A percentile compares a stretch with the other conserved stretches of the same genome.
Evolutionary conservation across 2,113 vertebrate genomes (phyloP).

Genomic region (Elgaria multicarinata): DNA sequence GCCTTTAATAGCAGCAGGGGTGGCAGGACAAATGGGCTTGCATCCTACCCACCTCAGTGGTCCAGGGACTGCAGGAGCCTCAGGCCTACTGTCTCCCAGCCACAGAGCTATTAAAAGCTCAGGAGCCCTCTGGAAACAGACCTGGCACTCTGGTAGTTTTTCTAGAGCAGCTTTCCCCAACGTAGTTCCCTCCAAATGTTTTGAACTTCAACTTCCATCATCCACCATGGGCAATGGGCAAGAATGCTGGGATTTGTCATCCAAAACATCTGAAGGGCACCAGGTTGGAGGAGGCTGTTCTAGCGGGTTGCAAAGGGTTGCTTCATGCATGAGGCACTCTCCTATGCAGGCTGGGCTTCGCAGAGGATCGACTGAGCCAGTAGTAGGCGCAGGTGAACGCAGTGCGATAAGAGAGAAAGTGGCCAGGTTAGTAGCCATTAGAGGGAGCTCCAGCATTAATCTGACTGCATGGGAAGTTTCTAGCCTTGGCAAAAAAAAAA

Average conservation of each 20-base stretch:
- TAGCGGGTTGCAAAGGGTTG: background rate
- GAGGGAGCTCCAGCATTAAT: background rate
- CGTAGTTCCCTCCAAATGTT: background rate
- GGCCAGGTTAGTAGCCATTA: background rate
- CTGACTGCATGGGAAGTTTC: background rate
- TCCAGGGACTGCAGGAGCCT: no score
- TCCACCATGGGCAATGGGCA: background rate
- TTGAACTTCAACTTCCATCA: background rate
- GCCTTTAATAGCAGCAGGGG: no score
- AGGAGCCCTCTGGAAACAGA: no score
- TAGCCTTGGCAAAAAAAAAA: background rate
- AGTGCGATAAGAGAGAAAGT: background rate
- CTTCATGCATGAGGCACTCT: background rate
- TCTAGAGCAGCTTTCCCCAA: background rate
- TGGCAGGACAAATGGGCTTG: no score
- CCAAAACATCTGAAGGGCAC: no score
- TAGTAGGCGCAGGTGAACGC: background rate
- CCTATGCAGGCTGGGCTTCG: background rate
- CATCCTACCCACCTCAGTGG: no score
- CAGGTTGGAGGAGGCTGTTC: no score
- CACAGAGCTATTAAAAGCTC: no score
- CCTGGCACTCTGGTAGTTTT: no score
- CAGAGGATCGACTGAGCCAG: fast-evolving
- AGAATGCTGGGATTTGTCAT: background rate
- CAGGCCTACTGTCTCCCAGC: no score